A percentile compares a stretch with the other conserved stretches of the same genome.
phyloP scores from a whole-genome alignment of 2,888 invertebrate genomes.

The Dusona sp. region DNA sequence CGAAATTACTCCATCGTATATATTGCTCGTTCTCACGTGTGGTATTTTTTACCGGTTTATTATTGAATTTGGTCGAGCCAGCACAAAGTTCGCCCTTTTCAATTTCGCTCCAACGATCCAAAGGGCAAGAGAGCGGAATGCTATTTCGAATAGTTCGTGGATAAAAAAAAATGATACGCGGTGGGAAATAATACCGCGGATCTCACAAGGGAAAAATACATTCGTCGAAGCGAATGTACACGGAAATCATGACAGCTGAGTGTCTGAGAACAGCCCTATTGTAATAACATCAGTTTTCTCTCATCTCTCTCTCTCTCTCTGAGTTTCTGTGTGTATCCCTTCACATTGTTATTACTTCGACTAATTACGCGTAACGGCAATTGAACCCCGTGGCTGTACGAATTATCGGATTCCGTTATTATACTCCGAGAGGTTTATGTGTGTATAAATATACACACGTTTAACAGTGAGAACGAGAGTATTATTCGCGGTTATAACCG shows the following conservation, averaged over 20 bases:
- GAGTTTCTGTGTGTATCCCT: background rate
- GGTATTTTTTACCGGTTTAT: slow-evolving; percentile 8
- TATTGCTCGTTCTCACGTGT: background rate
- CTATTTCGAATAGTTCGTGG: slow-evolving; percentile 12
- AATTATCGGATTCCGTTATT: slow-evolving; percentile 67
- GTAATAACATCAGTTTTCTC: slow-evolving; percentile 39
- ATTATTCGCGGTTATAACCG: slow-evolving; percentile 41
- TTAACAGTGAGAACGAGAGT: slow-evolving; percentile 36
- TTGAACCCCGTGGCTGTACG: slow-evolving; percentile 56
- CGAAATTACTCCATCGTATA: background rate
- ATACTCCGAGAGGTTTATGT: background rate
- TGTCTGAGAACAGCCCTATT: slow-evolving; percentile 59
- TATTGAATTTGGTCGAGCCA: slow-evolving; percentile 41
- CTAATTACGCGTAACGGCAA: slow-evolving; percentile 67
- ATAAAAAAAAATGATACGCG: slow-evolving; percentile 1
- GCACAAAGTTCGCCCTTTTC: slow-evolving; percentile 15
- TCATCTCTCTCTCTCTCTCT: background rate
- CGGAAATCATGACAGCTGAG: slow-evolving; percentile 23
- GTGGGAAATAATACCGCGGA: background rate
- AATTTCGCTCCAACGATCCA: slow-evolving; percentile 26
- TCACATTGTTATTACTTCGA: slow-evolving; percentile 61
- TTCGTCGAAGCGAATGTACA: slow-evolving; percentile 20
- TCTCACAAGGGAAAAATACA: slow-evolving; percentile 10
- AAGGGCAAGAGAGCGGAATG: slow-evolving; percentile 27
- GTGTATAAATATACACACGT: background rate